These are phyloP conservation scores for Merodon equestris DNA, from an alignment of 2,888 invertebrate species.

Conservation along the genomic window DNA sequence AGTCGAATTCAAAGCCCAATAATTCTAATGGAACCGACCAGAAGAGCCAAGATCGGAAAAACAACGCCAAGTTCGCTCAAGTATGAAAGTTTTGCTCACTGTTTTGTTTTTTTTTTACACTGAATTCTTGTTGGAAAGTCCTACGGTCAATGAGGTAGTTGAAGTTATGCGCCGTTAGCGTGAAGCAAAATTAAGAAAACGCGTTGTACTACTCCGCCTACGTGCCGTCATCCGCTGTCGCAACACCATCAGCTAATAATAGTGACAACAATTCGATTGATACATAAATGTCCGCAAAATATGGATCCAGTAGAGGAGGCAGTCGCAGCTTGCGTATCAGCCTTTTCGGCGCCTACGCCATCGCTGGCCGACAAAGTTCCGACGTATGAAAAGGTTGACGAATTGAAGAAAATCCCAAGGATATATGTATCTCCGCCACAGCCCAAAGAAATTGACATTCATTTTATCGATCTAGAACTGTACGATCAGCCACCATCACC, in stretches of 20 bases:
- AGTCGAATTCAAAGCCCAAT: too few relatives aligned
- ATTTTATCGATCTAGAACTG: constrained; percentile 72
- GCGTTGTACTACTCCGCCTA: too few relatives aligned
- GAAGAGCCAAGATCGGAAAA: too few relatives aligned
- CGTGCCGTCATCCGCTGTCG: constrained; percentile 55
- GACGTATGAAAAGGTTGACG: constrained; percentile 40
- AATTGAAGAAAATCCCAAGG: too few relatives aligned
- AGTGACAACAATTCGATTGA: constrained; percentile 51
- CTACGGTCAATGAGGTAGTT: too few relatives aligned
- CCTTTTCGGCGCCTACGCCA: constrained; percentile 69
- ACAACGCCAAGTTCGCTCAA: too few relatives aligned
- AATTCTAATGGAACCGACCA: too few relatives aligned
- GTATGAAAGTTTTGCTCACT: too few relatives aligned
- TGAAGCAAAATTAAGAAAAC: too few relatives aligned
- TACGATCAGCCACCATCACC: constrained; percentile 75
- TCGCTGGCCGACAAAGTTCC: constrained; percentile 56
- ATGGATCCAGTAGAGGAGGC: constrained; percentile 43
- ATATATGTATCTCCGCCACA: neutral
- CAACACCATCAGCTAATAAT: constrained; percentile 45
- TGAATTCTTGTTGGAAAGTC: too few relatives aligned
- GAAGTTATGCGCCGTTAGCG: too few relatives aligned
- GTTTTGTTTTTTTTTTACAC: too few relatives aligned
- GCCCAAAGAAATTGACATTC: constrained; percentile 11
- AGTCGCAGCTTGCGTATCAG: constrained; percentile 40
- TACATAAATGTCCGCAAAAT: constrained; percentile 37